A percentile compares a stretch with the other conserved stretches of the same genome.
phyloP scores from a whole-genome alignment of 2,797 vertebrate genomes.

The Halcyon leucocephala region DNA sequence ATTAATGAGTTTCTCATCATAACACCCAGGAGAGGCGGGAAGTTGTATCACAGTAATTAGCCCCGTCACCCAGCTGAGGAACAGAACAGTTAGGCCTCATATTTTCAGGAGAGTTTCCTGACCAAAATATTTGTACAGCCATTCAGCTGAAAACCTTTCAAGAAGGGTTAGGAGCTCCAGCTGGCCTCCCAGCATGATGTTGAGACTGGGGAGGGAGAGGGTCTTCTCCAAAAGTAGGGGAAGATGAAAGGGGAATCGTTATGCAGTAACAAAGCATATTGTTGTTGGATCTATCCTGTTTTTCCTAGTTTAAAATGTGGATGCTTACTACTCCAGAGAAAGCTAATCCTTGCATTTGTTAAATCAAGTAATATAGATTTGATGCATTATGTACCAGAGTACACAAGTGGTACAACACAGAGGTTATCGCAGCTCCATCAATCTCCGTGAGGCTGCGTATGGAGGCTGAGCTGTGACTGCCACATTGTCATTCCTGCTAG shows the following conservation, averaged over 20 bases:
- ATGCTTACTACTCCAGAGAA: background rate
- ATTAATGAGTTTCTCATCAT: slow-evolving; percentile 52
- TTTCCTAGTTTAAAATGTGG: background rate
- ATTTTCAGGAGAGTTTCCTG: slow-evolving; percentile 8
- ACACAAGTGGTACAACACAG: fast-evolving
- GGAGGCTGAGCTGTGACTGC: background rate
- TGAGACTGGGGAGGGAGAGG: fast-evolving
- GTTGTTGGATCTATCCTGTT: background rate
- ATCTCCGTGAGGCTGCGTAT: fast-evolving
- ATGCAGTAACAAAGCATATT: background rate
- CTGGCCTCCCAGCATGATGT: background rate
- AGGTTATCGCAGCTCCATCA: background rate
- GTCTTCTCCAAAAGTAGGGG: background rate
- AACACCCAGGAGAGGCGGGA: slow-evolving; percentile 18
- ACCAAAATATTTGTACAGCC: slow-evolving; percentile 43
- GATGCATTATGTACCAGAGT: background rate
- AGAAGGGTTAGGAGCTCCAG: background rate
- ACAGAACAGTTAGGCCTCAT: slow-evolving; percentile 23
- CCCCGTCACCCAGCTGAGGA: background rate
- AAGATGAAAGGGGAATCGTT: background rate
- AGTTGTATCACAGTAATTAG: slow-evolving; percentile 24
- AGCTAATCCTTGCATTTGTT: background rate
- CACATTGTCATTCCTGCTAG: background rate
- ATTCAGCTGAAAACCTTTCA: background rate
- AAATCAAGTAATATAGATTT: background rate